Evolutionary conservation across 2,888 invertebrate genomes (phyloP), one percentile per base, ranked within the genome.

Genomic region (Amiota mariae): DNA sequence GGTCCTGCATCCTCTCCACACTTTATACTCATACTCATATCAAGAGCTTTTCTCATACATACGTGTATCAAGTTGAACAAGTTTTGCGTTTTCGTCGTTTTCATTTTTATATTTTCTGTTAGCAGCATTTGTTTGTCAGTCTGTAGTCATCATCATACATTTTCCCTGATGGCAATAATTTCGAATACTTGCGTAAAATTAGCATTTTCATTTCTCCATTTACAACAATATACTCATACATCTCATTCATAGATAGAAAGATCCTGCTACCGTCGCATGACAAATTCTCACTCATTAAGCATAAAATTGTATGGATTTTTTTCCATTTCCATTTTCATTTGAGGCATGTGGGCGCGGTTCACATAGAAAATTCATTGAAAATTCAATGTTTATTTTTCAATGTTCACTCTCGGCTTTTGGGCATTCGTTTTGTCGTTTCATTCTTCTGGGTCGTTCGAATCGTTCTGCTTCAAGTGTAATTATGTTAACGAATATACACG

Each of bases 381-480:
- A 67, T 67, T 67, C 49, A 49, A 49, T 49, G 67, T 67, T 67
- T 67, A 67, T 64, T 47, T 64, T 64, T 47, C 64, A 64, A 18
- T 59, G 57, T 59, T 54, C 54, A 15, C 54, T 20, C 10, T 59
- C 57, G 54, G 15, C 15, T 15, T 18, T 59, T 18, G 61, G 10
- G 61, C 13, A 13, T 61, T 61, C 61, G 18, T 15, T 18, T 15
- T 18, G 18, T 36, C 46, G 8, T 46, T 13, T 13, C 20, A 13
- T 46, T 12, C 36, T 24, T 36, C 46, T 46, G 11, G 13, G 36
- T 13, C n/a, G 67, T 68, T 24, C 51, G 20, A 24, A 54, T 24
- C 46, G 12, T 47, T 59, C 18, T 51, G 18, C 3, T 13, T 20
- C 47, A 61, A 13, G 56, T 20, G 18, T 59, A 61, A 49, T 61